Evolutionary conservation across 2,888 invertebrate species (phyloP), one percentile per base, ranked within the genome.

Genomic region (Thereva nobilitata): DNA sequence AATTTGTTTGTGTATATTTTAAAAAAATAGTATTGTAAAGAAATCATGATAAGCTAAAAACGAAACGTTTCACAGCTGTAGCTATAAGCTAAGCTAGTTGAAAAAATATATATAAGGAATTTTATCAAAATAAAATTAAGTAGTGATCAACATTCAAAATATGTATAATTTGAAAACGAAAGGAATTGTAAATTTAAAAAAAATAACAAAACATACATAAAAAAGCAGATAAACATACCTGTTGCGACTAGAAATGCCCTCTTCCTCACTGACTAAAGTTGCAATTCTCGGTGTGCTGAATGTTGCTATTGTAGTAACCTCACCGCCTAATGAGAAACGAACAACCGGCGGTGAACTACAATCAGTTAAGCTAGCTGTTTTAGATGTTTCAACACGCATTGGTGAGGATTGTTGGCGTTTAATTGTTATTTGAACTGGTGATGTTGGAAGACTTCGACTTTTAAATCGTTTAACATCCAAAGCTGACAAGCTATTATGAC

Each of bases 401-500:
- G 70, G 70, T 10, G 71, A 69, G 40, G 71, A 71, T 47, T 69
- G 67, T 47, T 71, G 70, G 35, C 68, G 64, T 41, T 63, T 54
- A 7, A 70, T 53, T 10, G 68, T 67, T 41, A 69, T 67, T 66
- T 75, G 72, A 37, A 73, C 72, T 4, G 73, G 75, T 10, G 75
- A 73, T 12, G 75, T 74, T 12, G 75, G 73, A 50, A 70, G 68
- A 63, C 75, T 76, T 35, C 73, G 71, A 72, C 70, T 75, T 53
- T 75, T 73, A 74, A 83, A 80, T 73, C 83, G 83, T 75, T 83
- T 82, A 59, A 84, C 86, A 71, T 87, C 87, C 59, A 88, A 84
- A 5, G 87, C 86, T 8, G 89, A 89, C 34, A 89, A 81, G 76
- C 89, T 89, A 69, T 86, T 88, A 75, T 89, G 89, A 69, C 89